Evolutionary conservation across 2,888 invertebrate species (phyloP).

Genomic region (Troides aeacus): DNA sequence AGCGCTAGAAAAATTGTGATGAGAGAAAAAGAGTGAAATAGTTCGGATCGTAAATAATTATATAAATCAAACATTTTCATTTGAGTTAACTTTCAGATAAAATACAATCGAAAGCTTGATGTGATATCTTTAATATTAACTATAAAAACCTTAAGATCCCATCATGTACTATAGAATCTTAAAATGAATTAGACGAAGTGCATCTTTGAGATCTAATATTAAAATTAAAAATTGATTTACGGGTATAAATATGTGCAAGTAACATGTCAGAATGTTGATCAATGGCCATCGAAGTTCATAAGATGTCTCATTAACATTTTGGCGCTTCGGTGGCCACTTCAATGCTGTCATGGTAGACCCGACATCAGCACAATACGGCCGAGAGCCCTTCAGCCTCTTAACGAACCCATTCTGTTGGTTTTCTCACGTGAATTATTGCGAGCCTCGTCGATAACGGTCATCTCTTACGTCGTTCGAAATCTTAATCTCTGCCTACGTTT

Average conservation of each 20-base stretch:
- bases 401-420: conserved; percentile 75
- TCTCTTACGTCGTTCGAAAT: conserved; percentile 31
- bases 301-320: conserved; percentile 59
- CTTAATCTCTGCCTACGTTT: conserved; percentile 19
- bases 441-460: conserved; percentile 37
- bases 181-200: too few species aligned
- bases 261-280: conserved; percentile 37
- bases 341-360: conserved; percentile 51
- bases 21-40: too few species aligned
- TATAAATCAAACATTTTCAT: too few species aligned
- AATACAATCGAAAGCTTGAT: too few species aligned
- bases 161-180: too few species aligned
- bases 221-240: conserved; percentile 1
- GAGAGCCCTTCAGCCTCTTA: conserved; percentile 69
- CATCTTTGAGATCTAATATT: too few species aligned
- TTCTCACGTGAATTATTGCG: conserved; percentile 72
- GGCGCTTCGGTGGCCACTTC: conserved; percentile 53
- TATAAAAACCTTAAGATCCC: too few species aligned
- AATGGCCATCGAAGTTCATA: conserved; percentile 37
- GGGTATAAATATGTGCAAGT: conserved; percentile 23
- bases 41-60: too few species aligned
- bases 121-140: too few species aligned
- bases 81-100: too few species aligned
- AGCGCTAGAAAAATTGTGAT: too few species aligned
- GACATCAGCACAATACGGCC: conserved; percentile 64